phyloP scores from a whole-genome alignment of 2,113 vertebrate species.

The Mastomys natalensis region DNA sequence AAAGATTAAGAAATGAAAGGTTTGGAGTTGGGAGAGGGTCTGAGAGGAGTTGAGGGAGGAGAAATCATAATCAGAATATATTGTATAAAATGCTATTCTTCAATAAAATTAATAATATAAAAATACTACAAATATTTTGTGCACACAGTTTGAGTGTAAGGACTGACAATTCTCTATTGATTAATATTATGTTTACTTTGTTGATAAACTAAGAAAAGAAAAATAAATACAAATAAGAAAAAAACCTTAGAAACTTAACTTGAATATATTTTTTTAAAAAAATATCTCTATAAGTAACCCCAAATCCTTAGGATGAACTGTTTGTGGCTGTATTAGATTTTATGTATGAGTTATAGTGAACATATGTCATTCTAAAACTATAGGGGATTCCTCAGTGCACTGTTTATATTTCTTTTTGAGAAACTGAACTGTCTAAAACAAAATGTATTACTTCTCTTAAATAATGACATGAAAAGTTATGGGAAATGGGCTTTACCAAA shows the following conservation, averaged over 20 bases:
- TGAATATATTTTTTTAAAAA: not conserved
- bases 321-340: not conserved
- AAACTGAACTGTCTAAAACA: slow-evolving; percentile 31
- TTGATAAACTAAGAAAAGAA: slow-evolving; percentile 7
- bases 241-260: no score
- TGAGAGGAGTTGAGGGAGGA: not conserved
- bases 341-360: not conserved
- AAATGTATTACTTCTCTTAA: slow-evolving; percentile 34
- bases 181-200: not conserved
- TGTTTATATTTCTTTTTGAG: not conserved
- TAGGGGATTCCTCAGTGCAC: not conserved
- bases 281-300: not conserved
- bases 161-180: not conserved
- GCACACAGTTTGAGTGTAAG: not conserved
- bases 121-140: slow-evolving; percentile 26
- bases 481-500: not conserved
- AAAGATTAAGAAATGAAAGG: not conserved
- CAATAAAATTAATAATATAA: not conserved
- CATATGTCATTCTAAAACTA: not conserved
- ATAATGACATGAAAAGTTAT: slow-evolving; percentile 29
- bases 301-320: not conserved
- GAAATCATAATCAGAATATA: not conserved
- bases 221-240: slow-evolving; percentile 31
- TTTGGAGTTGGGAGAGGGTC: not conserved
- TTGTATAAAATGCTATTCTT: not conserved